Percentiles rank a stretch among this genome's conserved stretches.
Conservation (phyloP, 1,140 invertebrate genomes). For the Hesperophylax magnus region DNA sequence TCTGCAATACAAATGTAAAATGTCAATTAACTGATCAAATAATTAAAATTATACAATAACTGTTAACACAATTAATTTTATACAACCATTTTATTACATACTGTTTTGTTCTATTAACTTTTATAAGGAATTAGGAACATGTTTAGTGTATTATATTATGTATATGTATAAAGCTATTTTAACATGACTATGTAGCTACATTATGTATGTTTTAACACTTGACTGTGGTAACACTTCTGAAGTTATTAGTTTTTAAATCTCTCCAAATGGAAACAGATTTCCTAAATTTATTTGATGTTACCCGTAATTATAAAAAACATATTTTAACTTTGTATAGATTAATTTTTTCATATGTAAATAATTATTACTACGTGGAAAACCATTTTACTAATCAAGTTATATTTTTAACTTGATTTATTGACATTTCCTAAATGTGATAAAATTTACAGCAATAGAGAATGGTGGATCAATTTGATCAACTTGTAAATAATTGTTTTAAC, state of each 20-base stretch:
- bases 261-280: constrained; percentile 28
- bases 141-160: constrained; percentile 16
- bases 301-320: constrained; percentile 13
- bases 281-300: constrained; percentile 37
- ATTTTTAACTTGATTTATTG: neutral
- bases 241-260: constrained; percentile 22
- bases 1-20: neutral
- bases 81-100: neutral
- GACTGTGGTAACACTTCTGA: constrained; percentile 34
- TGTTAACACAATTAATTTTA: constrained; percentile 3
- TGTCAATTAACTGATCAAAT: constrained; percentile 20
- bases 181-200: neutral
- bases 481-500: neutral
- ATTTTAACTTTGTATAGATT: neutral
- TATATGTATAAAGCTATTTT: constrained; percentile 14
- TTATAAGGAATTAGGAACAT: neutral
- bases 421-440: neutral
- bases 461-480: neutral
- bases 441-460: neutral
- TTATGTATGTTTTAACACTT: constrained; percentile 4
- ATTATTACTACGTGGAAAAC: neutral
- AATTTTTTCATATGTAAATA: neutral
- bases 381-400: neutral
- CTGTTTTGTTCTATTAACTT: neutral
- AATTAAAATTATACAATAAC: neutral